These are phyloP conservation scores for Ptychoptera contaminata DNA, from an alignment of 2,888 invertebrate species.

Conservation along the genomic window DNA sequence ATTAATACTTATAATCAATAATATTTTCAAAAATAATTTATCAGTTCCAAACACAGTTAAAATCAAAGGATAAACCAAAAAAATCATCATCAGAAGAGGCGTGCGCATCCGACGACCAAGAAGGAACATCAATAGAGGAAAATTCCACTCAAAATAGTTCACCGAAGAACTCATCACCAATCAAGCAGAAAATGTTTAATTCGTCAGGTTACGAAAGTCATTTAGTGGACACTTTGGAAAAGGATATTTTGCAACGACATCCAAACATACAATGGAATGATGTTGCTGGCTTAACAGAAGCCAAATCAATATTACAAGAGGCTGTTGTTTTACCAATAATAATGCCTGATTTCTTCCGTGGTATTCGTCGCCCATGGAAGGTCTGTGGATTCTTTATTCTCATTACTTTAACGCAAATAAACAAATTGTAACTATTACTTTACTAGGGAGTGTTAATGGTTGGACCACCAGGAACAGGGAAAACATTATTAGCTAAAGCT, in stretches of 20 bases:
- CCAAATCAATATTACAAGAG: constrained; percentile 64
- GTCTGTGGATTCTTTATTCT: constrained; percentile 28
- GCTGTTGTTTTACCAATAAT: constrained; percentile 75
- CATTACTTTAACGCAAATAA: neutral
- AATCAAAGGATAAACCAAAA: constrained; percentile 28
- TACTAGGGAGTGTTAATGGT: constrained; percentile 28
- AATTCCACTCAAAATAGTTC: constrained; percentile 24
- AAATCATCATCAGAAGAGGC: constrained; percentile 32
- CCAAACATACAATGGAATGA: constrained; percentile 70
- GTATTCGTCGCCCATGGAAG: constrained; percentile 71
- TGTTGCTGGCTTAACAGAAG: constrained; percentile 57
- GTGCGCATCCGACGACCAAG: constrained; percentile 32
- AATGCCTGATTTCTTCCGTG: constrained; percentile 81
- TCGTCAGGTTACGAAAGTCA: constrained; percentile 56
- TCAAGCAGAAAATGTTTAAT: constrained; percentile 36
- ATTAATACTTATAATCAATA: too few species aligned
- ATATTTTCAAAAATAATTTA: neutral
- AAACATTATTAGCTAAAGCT: constrained; percentile 69
- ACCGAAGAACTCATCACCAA: constrained; percentile 27
- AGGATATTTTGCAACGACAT: constrained; percentile 69
- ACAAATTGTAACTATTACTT: neutral
- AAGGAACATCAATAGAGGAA: constrained; percentile 29
- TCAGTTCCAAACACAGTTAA: constrained; percentile 17
- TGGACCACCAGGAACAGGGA: constrained; percentile 49
- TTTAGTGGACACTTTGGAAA: constrained; percentile 66